Conservation (phyloP, 2,113 vertebrate genomes). For the Urocolius indicus region DNA sequence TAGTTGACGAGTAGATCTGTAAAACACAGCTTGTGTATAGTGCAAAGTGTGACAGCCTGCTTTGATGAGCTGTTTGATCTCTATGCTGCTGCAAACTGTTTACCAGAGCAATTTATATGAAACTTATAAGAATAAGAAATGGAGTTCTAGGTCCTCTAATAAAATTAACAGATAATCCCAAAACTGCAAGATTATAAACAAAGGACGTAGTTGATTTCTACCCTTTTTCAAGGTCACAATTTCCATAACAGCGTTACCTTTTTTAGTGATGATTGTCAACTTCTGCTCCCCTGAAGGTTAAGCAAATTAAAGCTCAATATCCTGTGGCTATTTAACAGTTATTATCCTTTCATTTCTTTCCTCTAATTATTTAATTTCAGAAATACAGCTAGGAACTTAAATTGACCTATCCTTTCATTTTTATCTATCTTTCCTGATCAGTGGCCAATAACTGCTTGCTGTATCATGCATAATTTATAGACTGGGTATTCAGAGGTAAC, state of each 20-base stretch:
- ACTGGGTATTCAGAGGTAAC: neutral
- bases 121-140: neutral
- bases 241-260: neutral
- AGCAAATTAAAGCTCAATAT: neutral
- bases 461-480: neutral
- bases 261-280: neutral
- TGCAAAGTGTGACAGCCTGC: neutral
- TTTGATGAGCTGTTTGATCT: constrained; percentile 11
- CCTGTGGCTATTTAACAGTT: neutral
- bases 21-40: neutral
- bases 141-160: neutral
- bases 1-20: neutral
- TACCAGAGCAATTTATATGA: neutral
- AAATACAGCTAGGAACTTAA: neutral
- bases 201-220: neutral
- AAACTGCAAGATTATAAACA: neutral
- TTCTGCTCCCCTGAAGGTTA: fast-evolving
- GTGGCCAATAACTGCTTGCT: neutral
- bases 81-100: neutral
- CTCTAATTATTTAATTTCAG: neutral
- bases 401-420: neutral
- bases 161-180: neutral
- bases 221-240: neutral
- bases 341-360: neutral
- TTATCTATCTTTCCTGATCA: neutral